Evolutionary conservation across 2,888 invertebrate species (phyloP).

Genomic region (Arctia plantaginis): DNA sequence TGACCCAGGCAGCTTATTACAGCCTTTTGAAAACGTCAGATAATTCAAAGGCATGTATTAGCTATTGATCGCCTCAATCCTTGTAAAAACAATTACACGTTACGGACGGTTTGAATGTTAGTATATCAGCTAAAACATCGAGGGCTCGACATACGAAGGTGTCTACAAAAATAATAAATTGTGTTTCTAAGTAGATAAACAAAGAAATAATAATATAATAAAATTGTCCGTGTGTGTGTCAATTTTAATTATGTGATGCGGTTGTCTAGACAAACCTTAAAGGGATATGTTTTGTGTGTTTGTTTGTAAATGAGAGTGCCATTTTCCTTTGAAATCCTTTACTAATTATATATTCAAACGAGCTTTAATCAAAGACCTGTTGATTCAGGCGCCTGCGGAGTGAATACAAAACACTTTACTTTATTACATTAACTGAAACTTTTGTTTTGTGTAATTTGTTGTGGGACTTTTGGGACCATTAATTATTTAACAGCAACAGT

Average conservation of each 20-base stretch:
- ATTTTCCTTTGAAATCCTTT: conserved; percentile 6
- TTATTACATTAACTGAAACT: conserved; percentile 12
- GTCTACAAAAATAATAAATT: neutral
- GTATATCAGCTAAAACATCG: no score
- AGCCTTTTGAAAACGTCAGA: no score
- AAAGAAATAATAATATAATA: neutral
- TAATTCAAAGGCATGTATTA: no score
- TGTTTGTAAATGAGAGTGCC: conserved; percentile 4
- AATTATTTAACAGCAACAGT: neutral
- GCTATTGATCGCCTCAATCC: no score
- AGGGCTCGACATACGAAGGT: neutral
- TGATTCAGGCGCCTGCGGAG: conserved; percentile 21
- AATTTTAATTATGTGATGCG: neutral
- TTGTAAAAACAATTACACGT: neutral
- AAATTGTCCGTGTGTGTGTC: neutral
- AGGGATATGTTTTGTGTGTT: conserved; percentile 6
- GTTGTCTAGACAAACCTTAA: neutral
- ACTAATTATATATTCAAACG: conserved; percentile 19
- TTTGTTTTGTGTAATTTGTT: conserved; percentile 2
- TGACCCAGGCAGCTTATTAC: no score
- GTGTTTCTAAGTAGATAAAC: neutral
- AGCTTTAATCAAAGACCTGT: conserved; percentile 15
- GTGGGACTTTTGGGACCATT: neutral
- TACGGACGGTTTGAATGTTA: no score
- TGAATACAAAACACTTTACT: conserved; percentile 23